Conservation (phyloP, 2,888 invertebrate genomes). For the Rhogogaster chlorosoma region DNA sequence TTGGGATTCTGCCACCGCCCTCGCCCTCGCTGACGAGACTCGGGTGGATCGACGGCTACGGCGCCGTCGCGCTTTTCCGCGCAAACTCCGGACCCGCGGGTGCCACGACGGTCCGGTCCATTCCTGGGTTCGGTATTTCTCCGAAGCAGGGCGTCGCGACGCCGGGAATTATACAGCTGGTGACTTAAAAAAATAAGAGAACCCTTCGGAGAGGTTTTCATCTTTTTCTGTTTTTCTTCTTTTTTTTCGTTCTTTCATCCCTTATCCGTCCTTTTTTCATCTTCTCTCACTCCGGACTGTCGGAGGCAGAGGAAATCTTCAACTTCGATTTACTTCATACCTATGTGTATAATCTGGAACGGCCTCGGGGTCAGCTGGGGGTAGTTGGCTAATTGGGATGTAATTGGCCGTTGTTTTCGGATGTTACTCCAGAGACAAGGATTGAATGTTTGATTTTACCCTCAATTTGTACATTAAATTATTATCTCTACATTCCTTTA, state of each 20-base stretch:
- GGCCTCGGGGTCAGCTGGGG: background rate
- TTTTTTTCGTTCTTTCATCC: background rate
- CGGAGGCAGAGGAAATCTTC: background rate
- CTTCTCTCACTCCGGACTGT: background rate
- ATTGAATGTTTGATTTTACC: constrained; percentile 31
- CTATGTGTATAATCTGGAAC: background rate
- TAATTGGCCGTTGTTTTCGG: constrained; percentile 3
- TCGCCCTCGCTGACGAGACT: constrained; percentile 50
- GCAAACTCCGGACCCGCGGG: constrained; percentile 37
- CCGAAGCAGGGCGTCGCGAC: constrained; percentile 51
- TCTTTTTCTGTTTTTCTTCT: background rate
- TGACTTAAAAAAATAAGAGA: background rate
- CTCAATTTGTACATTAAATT: background rate
- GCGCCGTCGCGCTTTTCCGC: constrained; percentile 44
- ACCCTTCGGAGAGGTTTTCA: background rate
- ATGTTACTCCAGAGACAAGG: background rate
- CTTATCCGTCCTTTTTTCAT: background rate
- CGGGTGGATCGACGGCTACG: constrained; percentile 46
- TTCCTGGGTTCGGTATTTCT: constrained; percentile 41
- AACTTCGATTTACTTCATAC: background rate
- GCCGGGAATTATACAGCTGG: constrained; percentile 10
- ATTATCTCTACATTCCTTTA: background rate
- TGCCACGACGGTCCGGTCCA: constrained; percentile 48
- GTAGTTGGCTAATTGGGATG: constrained; percentile 31
- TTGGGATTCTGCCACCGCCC: constrained; percentile 47